Conservation (phyloP, 2,113 vertebrate genomes). For the Syngnathoides biaculeatus region DNA sequence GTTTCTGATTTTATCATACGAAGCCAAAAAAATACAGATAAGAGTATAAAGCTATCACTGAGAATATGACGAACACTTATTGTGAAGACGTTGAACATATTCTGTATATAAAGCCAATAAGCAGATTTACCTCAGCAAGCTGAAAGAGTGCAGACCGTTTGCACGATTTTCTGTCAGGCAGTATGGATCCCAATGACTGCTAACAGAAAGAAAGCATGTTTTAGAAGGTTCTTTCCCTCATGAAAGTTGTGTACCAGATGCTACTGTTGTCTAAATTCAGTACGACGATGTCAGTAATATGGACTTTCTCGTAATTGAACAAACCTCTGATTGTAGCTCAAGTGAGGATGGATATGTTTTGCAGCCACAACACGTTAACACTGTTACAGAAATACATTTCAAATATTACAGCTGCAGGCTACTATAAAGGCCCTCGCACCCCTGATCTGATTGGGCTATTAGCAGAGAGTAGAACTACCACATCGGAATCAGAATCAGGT, state of each 20-base stretch:
- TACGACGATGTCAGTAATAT: not conserved
- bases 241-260: not conserved
- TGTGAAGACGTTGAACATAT: not conserved
- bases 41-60: not conserved
- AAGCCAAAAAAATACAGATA: not conserved
- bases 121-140: conserved; percentile 74
- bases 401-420: not conserved
- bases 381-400: not conserved
- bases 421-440: too few relatives aligned
- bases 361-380: too few relatives aligned
- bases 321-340: not conserved
- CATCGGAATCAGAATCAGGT: too few relatives aligned
- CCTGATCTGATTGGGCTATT: too few relatives aligned
- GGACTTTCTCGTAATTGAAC: not conserved
- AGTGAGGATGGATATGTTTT: not conserved
- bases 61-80: not conserved
- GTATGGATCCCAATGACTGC: conserved; percentile 68
- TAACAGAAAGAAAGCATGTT: conserved; percentile 40
- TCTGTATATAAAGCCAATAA: not conserved
- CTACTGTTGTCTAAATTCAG: not conserved
- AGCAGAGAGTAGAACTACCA: too few relatives aligned
- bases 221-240: not conserved
- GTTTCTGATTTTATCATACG: not conserved
- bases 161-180: conserved; percentile 78
- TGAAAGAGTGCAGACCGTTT: conserved; percentile 85